Percentiles rank a stretch among this genome's conserved stretches.
phyloP scores from a whole-genome alignment of 2,797 vertebrate genomes.

The Varecia variegata region DNA sequence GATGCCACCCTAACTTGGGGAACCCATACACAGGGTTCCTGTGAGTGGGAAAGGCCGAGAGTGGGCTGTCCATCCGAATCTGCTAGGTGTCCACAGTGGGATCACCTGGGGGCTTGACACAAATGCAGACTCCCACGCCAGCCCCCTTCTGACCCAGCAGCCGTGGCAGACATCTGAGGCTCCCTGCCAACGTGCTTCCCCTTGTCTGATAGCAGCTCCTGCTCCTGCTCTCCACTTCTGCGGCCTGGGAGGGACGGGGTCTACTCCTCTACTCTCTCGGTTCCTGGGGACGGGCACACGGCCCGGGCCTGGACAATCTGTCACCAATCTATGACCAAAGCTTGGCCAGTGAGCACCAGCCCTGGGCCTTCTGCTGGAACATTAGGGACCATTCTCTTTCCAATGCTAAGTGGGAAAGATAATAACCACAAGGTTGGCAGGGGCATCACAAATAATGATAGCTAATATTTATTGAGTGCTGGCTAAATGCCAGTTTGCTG shows the following conservation, averaged over 20 bases:
- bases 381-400: neutral
- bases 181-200: neutral
- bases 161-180: neutral
- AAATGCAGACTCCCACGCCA: neutral
- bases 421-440: neutral
- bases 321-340: neutral
- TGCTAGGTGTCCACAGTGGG: neutral
- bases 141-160: neutral
- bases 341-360: neutral
- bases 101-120: neutral
- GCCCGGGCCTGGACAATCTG: neutral
- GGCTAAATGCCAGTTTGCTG: neutral
- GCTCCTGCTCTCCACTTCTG: neutral
- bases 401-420: neutral
- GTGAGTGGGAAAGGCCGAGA: neutral
- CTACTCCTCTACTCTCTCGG: neutral
- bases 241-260: neutral
- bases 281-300: neutral
- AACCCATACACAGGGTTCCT: neutral
- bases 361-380: neutral
- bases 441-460: neutral
- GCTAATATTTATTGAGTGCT: neutral
- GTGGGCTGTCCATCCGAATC: neutral
- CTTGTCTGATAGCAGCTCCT: neutral
- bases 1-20: neutral